phyloP scores from a whole-genome alignment of 2,113 vertebrate species.

The Triplophysa dalaica region DNA sequence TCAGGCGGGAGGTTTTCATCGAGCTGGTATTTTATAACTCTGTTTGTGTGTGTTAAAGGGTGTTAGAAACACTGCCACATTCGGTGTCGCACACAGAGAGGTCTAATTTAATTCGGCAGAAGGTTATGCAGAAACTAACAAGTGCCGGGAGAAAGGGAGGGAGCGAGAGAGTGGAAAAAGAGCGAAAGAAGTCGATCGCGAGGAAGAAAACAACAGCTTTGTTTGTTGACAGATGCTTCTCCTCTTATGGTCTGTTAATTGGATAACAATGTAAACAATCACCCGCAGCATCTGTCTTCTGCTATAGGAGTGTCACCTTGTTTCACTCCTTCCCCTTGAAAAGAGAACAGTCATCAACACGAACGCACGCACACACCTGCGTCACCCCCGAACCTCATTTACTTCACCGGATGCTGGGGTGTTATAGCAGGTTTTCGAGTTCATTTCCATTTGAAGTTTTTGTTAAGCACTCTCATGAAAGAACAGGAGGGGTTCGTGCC shows the following conservation, averaged over 20 bases:
- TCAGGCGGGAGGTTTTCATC: background rate
- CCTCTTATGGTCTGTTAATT: constrained; percentile 97
- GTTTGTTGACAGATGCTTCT: constrained; percentile 99
- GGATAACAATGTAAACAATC: constrained; percentile 99
- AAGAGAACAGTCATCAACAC: constrained; percentile 65
- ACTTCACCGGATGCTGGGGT: constrained; percentile 75
- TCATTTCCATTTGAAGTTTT: constrained; percentile 76
- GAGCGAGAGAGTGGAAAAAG: constrained; percentile 16
- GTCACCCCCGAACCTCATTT: constrained; percentile 72
- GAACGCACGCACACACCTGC: constrained; percentile 62
- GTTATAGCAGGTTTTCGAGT: constrained; percentile 74
- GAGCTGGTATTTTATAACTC: constrained; percentile 20
- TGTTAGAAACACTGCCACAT: constrained; percentile 24
- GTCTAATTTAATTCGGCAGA: constrained; percentile 50
- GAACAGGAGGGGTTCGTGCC: constrained; percentile 60
- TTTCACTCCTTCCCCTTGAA: constrained; percentile 74
- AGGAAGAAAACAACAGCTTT: constrained; percentile 89
- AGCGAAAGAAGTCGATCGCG: constrained; percentile 71
- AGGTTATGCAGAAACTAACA: constrained; percentile 49
- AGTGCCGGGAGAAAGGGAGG: constrained; percentile 37
- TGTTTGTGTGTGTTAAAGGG: constrained; percentile 57
- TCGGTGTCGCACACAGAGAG: constrained; percentile 46
- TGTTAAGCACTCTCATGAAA: constrained; percentile 63
- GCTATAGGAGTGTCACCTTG: constrained; percentile 82
- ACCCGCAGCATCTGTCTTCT: constrained; percentile 87